Conservation (phyloP, 2,888 invertebrate genomes). For the Dioctria rufipes region DNA sequence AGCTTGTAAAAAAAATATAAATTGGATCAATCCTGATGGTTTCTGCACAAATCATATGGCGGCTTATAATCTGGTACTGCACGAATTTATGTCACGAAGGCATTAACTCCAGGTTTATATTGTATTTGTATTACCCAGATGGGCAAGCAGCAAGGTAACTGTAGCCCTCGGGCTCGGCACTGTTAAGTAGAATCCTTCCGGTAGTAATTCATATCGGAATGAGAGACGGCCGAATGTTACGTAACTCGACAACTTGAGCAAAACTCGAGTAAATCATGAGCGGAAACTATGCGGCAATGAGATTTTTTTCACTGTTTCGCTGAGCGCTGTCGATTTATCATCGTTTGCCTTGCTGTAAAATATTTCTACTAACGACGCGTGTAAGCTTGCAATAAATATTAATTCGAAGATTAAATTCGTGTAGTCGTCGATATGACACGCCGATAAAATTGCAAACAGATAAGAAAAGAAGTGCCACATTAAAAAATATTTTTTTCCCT, state of each 20-base stretch:
- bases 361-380: not conserved
- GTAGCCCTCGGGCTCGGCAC: not conserved
- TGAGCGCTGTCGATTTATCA: not conserved
- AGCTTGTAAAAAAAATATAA: conserved; percentile 3
- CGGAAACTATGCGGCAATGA: conserved; percentile 33
- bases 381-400: not conserved
- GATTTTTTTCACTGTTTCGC: conserved; percentile 9
- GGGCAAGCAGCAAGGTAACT: conserved; percentile 17
- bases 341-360: not conserved
- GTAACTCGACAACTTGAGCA: conserved; percentile 19
- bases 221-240: not conserved
- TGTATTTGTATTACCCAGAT: not conserved
- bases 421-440: not conserved
- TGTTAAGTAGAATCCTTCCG: conserved; percentile 20
- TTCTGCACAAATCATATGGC: not conserved
- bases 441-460: not conserved
- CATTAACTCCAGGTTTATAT: conserved; percentile 7
- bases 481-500: not conserved
- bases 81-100: conserved; percentile 42
- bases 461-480: not conserved
- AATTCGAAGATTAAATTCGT: not conserved
- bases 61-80: conserved; percentile 9
- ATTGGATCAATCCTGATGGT: conserved; percentile 9
- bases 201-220: conserved; percentile 33
- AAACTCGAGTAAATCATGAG: conserved; percentile 26